Conservation (phyloP, 1,140 invertebrate genomes). For the Asobara japonica region DNA sequence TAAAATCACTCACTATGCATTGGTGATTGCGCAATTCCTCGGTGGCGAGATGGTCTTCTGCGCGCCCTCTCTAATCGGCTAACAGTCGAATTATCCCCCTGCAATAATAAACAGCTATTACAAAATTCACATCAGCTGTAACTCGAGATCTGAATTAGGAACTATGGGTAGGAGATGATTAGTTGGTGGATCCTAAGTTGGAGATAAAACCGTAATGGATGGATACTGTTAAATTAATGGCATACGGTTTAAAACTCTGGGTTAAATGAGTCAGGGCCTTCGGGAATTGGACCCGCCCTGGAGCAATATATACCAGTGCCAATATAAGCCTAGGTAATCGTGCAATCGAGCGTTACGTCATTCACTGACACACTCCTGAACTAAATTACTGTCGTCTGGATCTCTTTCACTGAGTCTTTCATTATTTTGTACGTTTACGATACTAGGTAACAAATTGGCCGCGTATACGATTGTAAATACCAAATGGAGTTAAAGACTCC, state of each 20-base stretch:
- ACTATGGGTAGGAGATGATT: neutral
- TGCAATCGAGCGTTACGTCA: neutral
- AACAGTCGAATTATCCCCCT: neutral
- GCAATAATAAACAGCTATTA: constrained; percentile 9
- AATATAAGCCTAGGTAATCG: neutral
- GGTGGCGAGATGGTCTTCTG: neutral
- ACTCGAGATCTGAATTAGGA: neutral
- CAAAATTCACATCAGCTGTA: neutral
- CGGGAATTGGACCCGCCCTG: neutral
- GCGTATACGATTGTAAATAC: neutral
- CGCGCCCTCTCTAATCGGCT: neutral
- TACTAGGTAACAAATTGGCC: neutral
- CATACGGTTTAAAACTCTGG: neutral
- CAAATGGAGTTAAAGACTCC: neutral
- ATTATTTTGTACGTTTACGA: neutral
- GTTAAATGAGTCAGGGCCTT: neutral
- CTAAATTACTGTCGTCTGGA: neutral
- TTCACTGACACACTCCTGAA: neutral
- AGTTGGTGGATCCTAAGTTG: neutral
- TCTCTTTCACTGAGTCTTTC: neutral
- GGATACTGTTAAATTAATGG: neutral
- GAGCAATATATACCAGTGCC: neutral
- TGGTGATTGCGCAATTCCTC: constrained; percentile 22
- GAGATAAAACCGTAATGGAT: neutral
- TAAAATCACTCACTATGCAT: constrained; percentile 37